These are phyloP conservation scores for Proales similis DNA, from an alignment of 1,140 invertebrate genomes.

Conservation along the genomic window DNA sequence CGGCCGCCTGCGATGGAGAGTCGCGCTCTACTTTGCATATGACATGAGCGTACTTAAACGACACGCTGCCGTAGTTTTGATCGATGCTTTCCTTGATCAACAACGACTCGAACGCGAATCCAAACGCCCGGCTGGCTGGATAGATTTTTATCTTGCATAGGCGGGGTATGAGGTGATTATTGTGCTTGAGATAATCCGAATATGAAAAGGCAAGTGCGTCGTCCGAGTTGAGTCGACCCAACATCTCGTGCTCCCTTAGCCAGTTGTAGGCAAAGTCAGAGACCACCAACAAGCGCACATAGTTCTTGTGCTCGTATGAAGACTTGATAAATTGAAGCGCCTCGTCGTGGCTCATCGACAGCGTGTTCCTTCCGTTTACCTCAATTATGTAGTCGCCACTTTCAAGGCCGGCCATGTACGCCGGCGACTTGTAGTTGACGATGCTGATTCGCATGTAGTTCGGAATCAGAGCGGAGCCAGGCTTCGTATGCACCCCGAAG, in stretches of 20 bases:
- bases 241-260: conserved; percentile 17
- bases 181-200: conserved; percentile 16
- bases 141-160: conserved; percentile 8
- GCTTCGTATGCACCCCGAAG: conserved; percentile 16
- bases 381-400: conserved; percentile 20
- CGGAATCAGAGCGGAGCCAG: background rate
- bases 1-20: conserved; percentile 80
- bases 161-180: conserved; percentile 17
- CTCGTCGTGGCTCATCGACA: conserved; percentile 10
- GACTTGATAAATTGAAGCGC: conserved; percentile 29
- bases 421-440: conserved; percentile 35
- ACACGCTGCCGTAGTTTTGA: no score
- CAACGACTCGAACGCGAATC: conserved; percentile 24
- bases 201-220: conserved; percentile 22
- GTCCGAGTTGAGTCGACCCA: background rate
- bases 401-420: conserved; percentile 16
- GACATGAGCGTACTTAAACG: conserved; percentile 44
- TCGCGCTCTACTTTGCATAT: conserved; percentile 91
- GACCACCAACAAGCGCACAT: conserved; percentile 19
- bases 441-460: conserved; percentile 30
- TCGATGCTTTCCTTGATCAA: background rate
- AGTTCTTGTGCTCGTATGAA: conserved; percentile 26
- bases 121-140: conserved; percentile 25
- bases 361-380: conserved; percentile 22
- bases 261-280: conserved; percentile 27